A percentile compares a stretch with the other conserved stretches of the same genome.
phyloP scores from a whole-genome alignment of 1,140 invertebrate genomes.

The Drosophila ficusphila region DNA sequence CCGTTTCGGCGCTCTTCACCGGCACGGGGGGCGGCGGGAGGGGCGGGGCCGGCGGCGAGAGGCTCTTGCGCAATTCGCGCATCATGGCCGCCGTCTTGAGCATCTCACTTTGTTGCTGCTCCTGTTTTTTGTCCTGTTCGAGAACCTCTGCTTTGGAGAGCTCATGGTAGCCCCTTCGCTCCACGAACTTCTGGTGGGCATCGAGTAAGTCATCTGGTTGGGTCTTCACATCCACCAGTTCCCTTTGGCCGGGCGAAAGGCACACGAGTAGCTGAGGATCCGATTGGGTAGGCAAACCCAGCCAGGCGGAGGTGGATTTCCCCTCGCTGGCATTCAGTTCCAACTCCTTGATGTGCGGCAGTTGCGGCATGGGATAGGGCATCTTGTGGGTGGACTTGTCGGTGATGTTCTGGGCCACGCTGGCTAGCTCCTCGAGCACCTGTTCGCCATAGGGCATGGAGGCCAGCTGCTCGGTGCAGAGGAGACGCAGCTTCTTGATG shows the following conservation, averaged over 20 bases:
- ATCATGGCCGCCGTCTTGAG: constrained; percentile 74
- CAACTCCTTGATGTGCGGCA: constrained; percentile 71
- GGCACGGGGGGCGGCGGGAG: constrained; percentile 71
- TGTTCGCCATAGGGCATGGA: constrained; percentile 88
- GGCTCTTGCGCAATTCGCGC: constrained; percentile 82
- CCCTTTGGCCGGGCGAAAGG: constrained; percentile 89
- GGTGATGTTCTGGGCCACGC: constrained; percentile 86
- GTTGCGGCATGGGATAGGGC: constrained; percentile 72
- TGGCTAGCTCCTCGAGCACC: constrained; percentile 88
- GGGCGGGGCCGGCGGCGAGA: constrained; percentile 61
- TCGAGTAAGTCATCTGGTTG: constrained; percentile 87
- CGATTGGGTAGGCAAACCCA: constrained; percentile 86
- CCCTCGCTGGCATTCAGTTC: constrained; percentile 39
- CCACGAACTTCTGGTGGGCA: constrained; percentile 88
- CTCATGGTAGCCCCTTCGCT: constrained; percentile 87
- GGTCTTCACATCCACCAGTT: constrained; percentile 83
- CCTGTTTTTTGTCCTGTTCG: constrained; percentile 65
- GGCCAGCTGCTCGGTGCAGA: constrained; percentile 87
- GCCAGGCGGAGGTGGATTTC: constrained; percentile 83
- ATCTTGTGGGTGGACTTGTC: constrained; percentile 46
- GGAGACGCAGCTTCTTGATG: constrained; percentile 83
- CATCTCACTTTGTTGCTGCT: constrained; percentile 63
- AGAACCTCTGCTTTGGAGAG: constrained; percentile 67
- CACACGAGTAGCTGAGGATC: constrained; percentile 88
- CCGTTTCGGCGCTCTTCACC: constrained; percentile 72